These are phyloP conservation scores for Anoplolepis gracilipes DNA, from an alignment of 1,140 invertebrate species.

Conservation along the genomic window DNA sequence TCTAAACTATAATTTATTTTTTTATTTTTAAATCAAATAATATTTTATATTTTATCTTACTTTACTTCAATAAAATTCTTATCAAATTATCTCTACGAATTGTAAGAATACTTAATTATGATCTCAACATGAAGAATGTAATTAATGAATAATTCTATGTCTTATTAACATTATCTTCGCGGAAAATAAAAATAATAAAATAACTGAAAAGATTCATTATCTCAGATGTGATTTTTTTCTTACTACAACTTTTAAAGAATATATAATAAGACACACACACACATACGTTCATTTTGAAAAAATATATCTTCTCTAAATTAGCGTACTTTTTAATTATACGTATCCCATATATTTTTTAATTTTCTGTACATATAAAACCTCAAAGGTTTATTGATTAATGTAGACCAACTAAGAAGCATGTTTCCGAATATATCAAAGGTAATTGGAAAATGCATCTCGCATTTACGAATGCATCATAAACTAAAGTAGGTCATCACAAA, in stretches of 20 bases:
- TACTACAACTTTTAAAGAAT: background rate
- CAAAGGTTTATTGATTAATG: conserved; percentile 37
- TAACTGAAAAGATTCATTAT: background rate
- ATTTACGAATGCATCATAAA: conserved; percentile 31
- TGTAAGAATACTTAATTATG: background rate
- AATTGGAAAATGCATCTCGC: conserved; percentile 55
- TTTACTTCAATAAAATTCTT: background rate
- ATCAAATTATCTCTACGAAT: background rate
- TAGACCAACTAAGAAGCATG: background rate
- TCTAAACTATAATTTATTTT: background rate
- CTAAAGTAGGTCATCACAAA: conserved; percentile 47
- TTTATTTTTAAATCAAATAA: background rate
- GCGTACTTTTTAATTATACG: background rate
- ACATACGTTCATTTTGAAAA: background rate
- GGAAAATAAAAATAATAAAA: background rate
- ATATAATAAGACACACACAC: background rate
- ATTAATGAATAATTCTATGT: background rate
- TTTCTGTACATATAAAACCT: background rate
- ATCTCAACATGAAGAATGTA: background rate
- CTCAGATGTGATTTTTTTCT: background rate
- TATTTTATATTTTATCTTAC: background rate
- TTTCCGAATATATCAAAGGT: conserved; percentile 45
- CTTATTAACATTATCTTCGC: conserved; percentile 2
- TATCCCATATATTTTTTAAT: background rate
- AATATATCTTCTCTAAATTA: background rate